Evolutionary conservation across 2,888 invertebrate species (phyloP), one percentile per base, ranked within the genome.

Genomic region (Iphiclides podalirius): DNA sequence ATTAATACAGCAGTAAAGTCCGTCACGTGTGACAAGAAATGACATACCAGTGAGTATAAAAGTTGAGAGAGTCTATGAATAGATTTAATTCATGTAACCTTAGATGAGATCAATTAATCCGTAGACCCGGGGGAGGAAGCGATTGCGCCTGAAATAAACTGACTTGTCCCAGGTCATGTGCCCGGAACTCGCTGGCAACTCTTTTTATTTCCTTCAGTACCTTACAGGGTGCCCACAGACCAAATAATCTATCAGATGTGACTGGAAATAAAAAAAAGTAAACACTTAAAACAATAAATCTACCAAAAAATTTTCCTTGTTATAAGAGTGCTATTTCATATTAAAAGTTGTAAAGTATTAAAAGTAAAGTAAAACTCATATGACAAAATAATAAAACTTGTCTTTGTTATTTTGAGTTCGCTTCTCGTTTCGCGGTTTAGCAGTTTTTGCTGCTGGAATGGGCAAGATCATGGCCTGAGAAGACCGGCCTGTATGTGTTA

Each of bases 41-140:
- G 4, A 26, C 26, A n/a, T 39, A 14, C 28, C 14, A 16, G 14
- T 1, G 6, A 15, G 15, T 39, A 12, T 46, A 15, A 41, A 42
- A 28, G 46, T 39, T 38, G n/a, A n/a, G n/a, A n/a, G n/a, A n/a
- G 37, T 52, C 55, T 60, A 62, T 52, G 42, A 63, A 71, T 72
- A 72, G 61, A 61, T 58, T 56, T 66, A 68, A 71, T 73, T 65
- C 56, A 61, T 74, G 80, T 77, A 81, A 80, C 67, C 47, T 61
- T 66, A 81, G 64, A 72, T 70, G 68, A 57, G 64, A 79, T 75
- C 65, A 79, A 81, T 83, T 77, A 76, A 78, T 67, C 61, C 59
- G 57, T 50, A 55, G 55, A 53, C 54, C 56, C 61, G 55, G 52
- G 47, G 53, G 43, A 39, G 39, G 44, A 44, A 39, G 44, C 26